phyloP scores from a whole-genome alignment of 2,113 vertebrate species.

The Cyprinodon variegatus region DNA sequence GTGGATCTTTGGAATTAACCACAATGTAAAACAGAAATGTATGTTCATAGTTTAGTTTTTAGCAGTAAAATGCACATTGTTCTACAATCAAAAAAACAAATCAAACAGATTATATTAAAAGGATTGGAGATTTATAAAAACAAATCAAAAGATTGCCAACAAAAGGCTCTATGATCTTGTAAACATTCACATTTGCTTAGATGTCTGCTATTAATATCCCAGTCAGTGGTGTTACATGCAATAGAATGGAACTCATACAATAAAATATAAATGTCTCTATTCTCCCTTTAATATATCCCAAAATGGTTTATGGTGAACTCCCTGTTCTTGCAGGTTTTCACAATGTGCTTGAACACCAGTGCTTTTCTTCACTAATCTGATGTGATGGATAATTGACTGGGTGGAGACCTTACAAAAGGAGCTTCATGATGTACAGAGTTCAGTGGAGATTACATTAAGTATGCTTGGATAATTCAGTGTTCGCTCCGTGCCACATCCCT shows the following conservation, averaged over 20 bases:
- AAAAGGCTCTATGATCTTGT: no score
- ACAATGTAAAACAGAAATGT: no score
- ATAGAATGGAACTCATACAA: background rate
- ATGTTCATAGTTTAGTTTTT: no score
- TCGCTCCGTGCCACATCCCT: background rate
- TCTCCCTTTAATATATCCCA: background rate
- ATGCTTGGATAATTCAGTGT: slow-evolving; percentile 10
- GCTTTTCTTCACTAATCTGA: slow-evolving; percentile 22
- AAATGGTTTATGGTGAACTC: slow-evolving; percentile 2
- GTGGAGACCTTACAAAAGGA: slow-evolving; percentile 16
- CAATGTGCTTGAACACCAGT: background rate
- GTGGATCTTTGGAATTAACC: no score
- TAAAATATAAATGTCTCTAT: background rate
- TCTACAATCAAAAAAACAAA: no score
- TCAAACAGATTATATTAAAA: no score
- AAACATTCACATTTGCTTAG: background rate
- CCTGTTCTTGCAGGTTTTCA: slow-evolving; percentile 1
- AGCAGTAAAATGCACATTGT: no score
- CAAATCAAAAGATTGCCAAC: no score
- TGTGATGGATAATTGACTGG: slow-evolving; percentile 24
- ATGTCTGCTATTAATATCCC: background rate
- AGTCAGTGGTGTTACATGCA: background rate
- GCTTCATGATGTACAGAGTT: slow-evolving; percentile 24
- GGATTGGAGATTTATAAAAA: no score
- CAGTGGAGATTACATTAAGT: slow-evolving; percentile 17